Base-by-base conservation (phyloP, 2,797 vertebrate species). In the Hozukius guyotensis region DNA sequence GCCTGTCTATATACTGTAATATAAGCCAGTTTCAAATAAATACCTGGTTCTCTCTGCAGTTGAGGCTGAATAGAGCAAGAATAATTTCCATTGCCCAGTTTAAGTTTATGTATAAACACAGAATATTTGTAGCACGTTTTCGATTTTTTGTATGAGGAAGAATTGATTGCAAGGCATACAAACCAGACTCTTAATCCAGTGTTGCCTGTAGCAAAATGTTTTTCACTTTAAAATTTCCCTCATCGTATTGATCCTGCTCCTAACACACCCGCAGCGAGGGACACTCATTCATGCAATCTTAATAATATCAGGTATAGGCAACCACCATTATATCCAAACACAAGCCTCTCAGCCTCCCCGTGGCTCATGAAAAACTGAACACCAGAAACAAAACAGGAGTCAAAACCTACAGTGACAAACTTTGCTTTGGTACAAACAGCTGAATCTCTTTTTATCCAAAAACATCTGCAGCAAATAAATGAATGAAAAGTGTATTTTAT, bases 201-300 rank as follows among this genome's bases (percentile, higher is more conserved):
- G 87, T 84, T 86, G 84, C 88, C 89, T 68, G 53, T 55, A 72
- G 89, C 80, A 77, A 82, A 87, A 86, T 87, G 83, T 85, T 81
- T 38, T 49, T 79, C 86, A 77, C 86, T 83, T 74, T 79, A 71
- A 81, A 74, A 72, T 87, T 32, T 65, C 59, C 61, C 67, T 82
- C 59, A 72, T 52, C 7, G 4, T 83, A 90, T 90, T 59, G 83
- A 89, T 88, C 60, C 57, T 13, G 63, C 66, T 72, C 65, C 75
- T 7, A 46, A 52, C 46, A 52, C 36, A 71, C 29, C 56, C 7
- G 0, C 76, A 69, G 72, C 68, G 12, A 78, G 73, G 75, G 53
- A 84, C 72, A 63, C 71, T 76, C 36, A 72, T 66, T 82, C 82
- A 85, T 75, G 70, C 72, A 78, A 27, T 72, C 38, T 76, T 56